Conservation (phyloP, 2,113 vertebrate genomes). For the Anhinga rufa region DNA sequence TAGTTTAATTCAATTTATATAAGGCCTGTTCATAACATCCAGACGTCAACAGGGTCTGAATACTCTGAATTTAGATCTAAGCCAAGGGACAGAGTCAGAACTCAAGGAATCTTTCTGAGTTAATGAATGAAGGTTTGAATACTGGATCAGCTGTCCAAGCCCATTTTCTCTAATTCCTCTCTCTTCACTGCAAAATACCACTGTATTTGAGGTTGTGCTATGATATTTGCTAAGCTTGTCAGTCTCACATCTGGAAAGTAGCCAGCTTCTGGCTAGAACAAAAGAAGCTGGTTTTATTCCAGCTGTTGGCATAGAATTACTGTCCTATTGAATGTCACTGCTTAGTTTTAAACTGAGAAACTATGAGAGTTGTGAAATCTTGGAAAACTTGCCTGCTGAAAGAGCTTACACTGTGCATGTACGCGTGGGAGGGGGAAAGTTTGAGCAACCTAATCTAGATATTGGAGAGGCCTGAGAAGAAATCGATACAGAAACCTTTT, state of each 20-base stretch:
- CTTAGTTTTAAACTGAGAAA: constrained; percentile 50
- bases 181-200: background rate
- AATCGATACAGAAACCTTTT: background rate
- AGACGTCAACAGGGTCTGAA: background rate
- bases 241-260: constrained; percentile 14
- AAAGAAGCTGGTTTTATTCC: constrained; percentile 41
- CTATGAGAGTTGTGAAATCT: constrained; percentile 14
- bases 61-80: background rate
- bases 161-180: constrained; percentile 6
- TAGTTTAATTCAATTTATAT: background rate
- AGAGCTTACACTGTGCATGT: background rate
- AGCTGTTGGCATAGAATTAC: constrained; percentile 34
- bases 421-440: background rate
- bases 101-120: background rate
- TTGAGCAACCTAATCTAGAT: background rate
- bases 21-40: background rate
- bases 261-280: constrained; percentile 4
- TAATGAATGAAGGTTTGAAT: background rate
- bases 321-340: constrained; percentile 51
- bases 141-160: background rate
- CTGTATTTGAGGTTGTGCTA: background rate
- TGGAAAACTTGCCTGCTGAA: constrained; percentile 1
- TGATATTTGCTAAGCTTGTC: constrained; percentile 46
- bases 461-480: background rate
- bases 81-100: background rate